A percentile compares a stretch with the other conserved stretches of the same genome.
Evolutionary conservation across 2,797 vertebrate species (phyloP).

Genomic region (Semaprochilodus insignis): DNA sequence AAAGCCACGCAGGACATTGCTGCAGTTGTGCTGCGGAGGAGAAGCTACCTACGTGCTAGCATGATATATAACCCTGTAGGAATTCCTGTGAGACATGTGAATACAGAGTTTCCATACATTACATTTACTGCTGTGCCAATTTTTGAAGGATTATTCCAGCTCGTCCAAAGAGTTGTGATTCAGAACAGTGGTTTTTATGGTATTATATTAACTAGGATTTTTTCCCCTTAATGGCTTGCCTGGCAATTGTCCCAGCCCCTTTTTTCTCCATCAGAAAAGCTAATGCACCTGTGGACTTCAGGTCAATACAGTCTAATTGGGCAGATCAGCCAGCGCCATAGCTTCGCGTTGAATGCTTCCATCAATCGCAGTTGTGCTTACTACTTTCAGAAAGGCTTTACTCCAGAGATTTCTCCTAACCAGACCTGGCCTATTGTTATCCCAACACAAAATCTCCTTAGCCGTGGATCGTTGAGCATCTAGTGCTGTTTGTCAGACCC

Average conservation of each 20-base stretch:
- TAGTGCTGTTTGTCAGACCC: neutral
- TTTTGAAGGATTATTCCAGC: constrained; percentile 40
- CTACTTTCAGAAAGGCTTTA: constrained; percentile 16
- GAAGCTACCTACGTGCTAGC: neutral
- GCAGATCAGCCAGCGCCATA: neutral
- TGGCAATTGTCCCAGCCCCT: constrained; percentile 47
- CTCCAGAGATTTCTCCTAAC: neutral
- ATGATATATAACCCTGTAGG: neutral
- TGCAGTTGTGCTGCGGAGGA: neutral
- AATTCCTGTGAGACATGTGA: constrained; percentile 3
- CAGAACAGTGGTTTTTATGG: constrained; percentile 42
- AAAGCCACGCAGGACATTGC: neutral
- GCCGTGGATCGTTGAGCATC: neutral
- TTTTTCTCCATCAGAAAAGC: constrained; percentile 44
- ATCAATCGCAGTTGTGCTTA: constrained; percentile 6
- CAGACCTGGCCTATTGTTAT: neutral
- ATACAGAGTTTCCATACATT: constrained; percentile 13
- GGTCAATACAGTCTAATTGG: constrained; percentile 32
- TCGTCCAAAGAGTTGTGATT: constrained; percentile 33
- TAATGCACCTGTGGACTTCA: constrained; percentile 47
- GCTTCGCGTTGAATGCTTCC: neutral
- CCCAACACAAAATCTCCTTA: neutral
- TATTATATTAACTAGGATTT: constrained; percentile 46
- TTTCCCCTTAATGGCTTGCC: constrained; percentile 46
- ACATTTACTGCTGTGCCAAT: constrained; percentile 21